phyloP scores from a whole-genome alignment of 2,113 vertebrate species.

The Anoura caudifer region DNA sequence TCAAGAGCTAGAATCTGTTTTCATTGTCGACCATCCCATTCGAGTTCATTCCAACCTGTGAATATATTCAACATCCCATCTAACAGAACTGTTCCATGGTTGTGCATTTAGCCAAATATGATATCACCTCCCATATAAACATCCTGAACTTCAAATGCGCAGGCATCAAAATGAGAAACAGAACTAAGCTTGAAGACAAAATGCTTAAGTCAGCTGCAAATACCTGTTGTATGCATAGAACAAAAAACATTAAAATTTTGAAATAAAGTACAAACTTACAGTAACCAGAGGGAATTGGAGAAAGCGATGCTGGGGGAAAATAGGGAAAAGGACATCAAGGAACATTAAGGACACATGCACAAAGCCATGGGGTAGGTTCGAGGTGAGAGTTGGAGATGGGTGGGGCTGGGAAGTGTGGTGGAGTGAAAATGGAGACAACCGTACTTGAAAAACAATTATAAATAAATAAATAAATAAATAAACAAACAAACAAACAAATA shows the following conservation, averaged over 20 bases:
- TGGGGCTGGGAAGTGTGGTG: too few species aligned
- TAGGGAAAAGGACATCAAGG: too few species aligned
- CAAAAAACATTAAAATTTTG: background rate
- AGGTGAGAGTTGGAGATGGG: too few species aligned
- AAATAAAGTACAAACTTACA: too few species aligned
- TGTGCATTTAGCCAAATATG: background rate
- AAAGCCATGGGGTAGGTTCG: too few species aligned
- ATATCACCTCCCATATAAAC: background rate
- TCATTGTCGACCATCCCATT: background rate
- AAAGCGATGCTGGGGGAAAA: too few species aligned
- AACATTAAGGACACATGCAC: too few species aligned
- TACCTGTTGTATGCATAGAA: background rate
- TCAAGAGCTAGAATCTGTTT: background rate
- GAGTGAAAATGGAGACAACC: too few species aligned
- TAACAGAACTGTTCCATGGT: background rate
- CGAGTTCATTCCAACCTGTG: background rate
- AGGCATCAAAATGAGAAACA: background rate
- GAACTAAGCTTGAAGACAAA: background rate
- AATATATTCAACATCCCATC: background rate
- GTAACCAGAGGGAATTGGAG: too few species aligned
- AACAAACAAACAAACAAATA: background rate
- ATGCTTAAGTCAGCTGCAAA: background rate
- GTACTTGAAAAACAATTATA: too few species aligned
- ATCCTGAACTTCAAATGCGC: background rate
- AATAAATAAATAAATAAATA: too few species aligned